Base-by-base conservation (phyloP, 2,113 vertebrate species). In the Sorex araneus region DNA sequence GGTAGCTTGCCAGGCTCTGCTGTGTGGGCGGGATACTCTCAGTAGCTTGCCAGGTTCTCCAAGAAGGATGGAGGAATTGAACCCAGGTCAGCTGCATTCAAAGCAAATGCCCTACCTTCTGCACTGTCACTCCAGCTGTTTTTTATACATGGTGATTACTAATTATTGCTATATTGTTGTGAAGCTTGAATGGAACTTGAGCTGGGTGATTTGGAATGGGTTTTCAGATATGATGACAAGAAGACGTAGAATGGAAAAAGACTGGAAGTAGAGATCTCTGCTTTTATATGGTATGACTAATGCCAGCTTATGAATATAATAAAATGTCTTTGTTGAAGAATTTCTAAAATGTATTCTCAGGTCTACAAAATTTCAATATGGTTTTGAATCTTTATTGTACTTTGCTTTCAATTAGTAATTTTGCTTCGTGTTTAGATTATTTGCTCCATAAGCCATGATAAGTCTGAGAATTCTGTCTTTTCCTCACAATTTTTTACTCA, bases 291-390 rank as follows among this genome's bases (percentile, higher is more conserved):
- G 9, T 47, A 6, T 64, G 12, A 4, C 16, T 89, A 84, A 69
- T 28, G 47, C 21, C 77, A 36, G 7, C 28, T 83, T 90, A 77
- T 84, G 34, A 27, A 2, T 67, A 32, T 75, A n/a, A 84, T 45
- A 74, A 87, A 92, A 45, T 32, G 0, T 45, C 19, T 69, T n/a
- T 85, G 21, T 43, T 67, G 27, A 90, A 90, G 30, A 64, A 74
- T 60, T 93, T 43, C 36, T 80, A 23, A 25, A 25, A 80, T 71
- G 67, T 93, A 18, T 79, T 84, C 79, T n/a, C 12, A 79, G 74
- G 34, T 60, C 66, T 91, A 0, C 19, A 73, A 7, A 80, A 15
- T 92, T 63, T 13, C 30, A 30, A 0, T 77, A 43, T 78, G 82
- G 11, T 47, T 47, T 47, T 11, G 45, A 47, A 11, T 47, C 45